Evolutionary conservation across 2,113 vertebrate genomes (phyloP).

Genomic region (Labeo rohita): DNA sequence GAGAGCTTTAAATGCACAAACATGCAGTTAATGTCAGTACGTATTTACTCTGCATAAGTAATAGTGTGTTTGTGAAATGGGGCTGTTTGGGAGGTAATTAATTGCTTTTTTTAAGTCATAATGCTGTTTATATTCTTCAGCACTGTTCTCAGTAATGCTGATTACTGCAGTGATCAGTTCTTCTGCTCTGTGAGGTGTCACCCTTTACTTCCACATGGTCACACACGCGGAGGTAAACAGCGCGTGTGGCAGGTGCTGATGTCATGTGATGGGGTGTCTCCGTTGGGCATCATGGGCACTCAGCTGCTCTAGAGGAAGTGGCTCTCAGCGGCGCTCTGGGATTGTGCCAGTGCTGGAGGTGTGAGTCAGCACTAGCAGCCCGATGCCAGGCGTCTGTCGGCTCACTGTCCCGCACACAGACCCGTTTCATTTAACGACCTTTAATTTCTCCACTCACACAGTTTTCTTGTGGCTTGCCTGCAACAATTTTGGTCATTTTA

Average conservation of each 20-base stretch:
- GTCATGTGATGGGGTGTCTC: conserved; percentile 21
- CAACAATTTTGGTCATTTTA: too few species aligned
- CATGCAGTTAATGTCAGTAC: background rate
- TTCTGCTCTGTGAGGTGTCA: conserved; percentile 20
- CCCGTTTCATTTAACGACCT: background rate
- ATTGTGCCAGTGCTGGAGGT: conserved; percentile 10
- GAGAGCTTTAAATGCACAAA: background rate
- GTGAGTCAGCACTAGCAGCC: conserved; percentile 55
- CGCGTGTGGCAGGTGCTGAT: conserved; percentile 50
- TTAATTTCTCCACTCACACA: background rate
- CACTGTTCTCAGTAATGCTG: background rate
- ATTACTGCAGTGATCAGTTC: background rate
- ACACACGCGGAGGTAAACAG: conserved; percentile 22
- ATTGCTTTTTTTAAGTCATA: background rate
- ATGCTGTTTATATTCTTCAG: background rate
- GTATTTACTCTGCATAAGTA: background rate
- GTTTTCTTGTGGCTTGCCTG: background rate
- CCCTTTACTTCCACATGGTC: conserved; percentile 30
- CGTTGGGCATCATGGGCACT: conserved; percentile 22
- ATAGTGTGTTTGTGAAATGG: background rate
- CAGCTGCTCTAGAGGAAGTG: conserved; percentile 43
- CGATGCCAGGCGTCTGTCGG: conserved; percentile 41
- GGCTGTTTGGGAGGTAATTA: background rate
- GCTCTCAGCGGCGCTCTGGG: background rate
- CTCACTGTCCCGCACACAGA: conserved; percentile 12